phyloP scores from a whole-genome alignment of 2,888 invertebrate genomes.

The Polydrusus cervinus region DNA sequence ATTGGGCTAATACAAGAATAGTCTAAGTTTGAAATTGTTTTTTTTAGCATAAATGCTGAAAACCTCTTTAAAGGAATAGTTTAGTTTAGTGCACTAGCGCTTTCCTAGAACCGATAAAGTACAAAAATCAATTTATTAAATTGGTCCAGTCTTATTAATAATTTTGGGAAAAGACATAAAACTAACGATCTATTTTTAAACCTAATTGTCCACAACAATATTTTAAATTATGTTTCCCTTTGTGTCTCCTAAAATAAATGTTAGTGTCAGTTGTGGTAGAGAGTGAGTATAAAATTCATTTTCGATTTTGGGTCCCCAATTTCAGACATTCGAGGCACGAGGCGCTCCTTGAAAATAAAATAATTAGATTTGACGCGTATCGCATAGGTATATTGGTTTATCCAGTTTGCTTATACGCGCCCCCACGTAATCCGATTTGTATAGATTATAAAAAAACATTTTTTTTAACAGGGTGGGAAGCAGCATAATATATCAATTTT shows the following conservation, averaged over 20 bases:
- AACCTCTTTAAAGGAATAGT: too few species aligned
- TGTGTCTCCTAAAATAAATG: slow-evolving; percentile 13
- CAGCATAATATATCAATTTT: too few species aligned
- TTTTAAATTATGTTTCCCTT: not conserved
- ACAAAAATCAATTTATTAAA: not conserved
- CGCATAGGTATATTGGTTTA: slow-evolving; percentile 38
- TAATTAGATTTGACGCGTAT: slow-evolving; percentile 42
- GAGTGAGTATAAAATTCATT: slow-evolving; percentile 12
- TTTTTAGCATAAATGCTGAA: too few species aligned
- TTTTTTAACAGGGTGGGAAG: not conserved
- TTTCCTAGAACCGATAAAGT: too few species aligned
- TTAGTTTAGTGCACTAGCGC: too few species aligned
- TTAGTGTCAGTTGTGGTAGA: slow-evolving; percentile 16
- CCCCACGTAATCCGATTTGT: slow-evolving; percentile 19
- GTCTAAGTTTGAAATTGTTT: too few species aligned
- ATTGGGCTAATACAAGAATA: too few species aligned
- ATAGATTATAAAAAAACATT: slow-evolving; percentile 21
- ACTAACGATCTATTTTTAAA: slow-evolving; percentile 5
- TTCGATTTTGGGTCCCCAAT: slow-evolving; percentile 21
- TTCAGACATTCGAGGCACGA: slow-evolving; percentile 19
- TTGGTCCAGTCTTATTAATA: not conserved
- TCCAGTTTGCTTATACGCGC: slow-evolving; percentile 33
- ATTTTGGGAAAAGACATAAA: not conserved
- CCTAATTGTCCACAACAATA: slow-evolving; percentile 2
- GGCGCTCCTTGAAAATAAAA: slow-evolving; percentile 33